These are phyloP conservation scores for Nesospiza acunhae DNA, from an alignment of 2,113 vertebrate species.

Conservation along the genomic window DNA sequence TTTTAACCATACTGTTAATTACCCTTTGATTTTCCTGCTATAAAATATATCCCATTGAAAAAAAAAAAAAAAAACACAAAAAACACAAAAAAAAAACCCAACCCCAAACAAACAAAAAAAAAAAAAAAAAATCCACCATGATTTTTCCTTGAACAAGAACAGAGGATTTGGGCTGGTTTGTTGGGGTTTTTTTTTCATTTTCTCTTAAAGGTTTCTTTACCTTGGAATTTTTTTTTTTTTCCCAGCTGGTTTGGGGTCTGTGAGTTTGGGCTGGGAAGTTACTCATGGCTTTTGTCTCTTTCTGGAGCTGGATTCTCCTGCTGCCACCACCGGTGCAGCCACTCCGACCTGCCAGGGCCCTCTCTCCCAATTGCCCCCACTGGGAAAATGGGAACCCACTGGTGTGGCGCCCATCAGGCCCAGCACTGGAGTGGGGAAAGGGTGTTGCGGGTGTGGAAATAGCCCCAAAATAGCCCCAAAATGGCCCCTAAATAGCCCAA, in stretches of 20 bases:
- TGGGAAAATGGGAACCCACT: not conserved
- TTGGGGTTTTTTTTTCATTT: not conserved
- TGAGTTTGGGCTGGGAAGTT: not conserved
- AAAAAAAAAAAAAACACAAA: not conserved
- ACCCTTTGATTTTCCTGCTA: not conserved
- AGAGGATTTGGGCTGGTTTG: not conserved
- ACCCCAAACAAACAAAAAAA: too few species aligned
- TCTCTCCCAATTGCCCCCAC: not conserved
- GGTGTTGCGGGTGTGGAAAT: not conserved
- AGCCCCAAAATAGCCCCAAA: not conserved
- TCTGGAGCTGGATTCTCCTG: accelerated
- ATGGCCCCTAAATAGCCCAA: not conserved
- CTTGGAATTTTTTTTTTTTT: not conserved
- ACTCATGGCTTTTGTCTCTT: not conserved
- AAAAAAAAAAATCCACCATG: too few species aligned
- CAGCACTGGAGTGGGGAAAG: not conserved
- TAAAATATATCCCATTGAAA: not conserved
- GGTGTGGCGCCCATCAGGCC: not conserved
- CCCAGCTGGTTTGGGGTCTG: not conserved
- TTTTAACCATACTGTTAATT: not conserved
- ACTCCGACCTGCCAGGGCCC: accelerated
- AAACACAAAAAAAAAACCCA: too few species aligned
- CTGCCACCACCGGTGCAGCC: not conserved
- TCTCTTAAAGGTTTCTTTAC: not conserved
- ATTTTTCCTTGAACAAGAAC: not conserved